phyloP scores from a whole-genome alignment of 2,888 invertebrate species.

The Philaethria dido region DNA sequence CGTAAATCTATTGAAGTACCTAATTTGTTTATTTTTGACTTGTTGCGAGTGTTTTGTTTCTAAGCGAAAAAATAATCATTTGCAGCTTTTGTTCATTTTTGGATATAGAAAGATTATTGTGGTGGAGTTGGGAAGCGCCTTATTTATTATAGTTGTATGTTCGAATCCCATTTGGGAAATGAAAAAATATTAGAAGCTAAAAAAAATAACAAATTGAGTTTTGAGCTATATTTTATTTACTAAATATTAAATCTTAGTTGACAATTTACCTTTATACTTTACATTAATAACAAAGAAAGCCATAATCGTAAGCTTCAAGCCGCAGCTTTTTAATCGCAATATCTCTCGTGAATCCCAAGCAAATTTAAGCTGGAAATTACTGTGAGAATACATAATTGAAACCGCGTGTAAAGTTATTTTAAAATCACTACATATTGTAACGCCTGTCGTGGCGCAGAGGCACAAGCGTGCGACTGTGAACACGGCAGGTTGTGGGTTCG shows the following conservation, averaged over 20 bases:
- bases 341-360: neutral
- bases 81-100: neutral
- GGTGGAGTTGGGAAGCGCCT: no score
- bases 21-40: slow-evolving; percentile 12
- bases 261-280: neutral
- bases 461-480: no score
- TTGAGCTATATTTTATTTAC: neutral
- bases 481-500: no score
- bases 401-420: slow-evolving; percentile 6
- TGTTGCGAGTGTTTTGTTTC: slow-evolving; percentile 12
- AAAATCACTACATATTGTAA: neutral
- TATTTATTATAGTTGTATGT: no score
- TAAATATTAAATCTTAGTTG: neutral
- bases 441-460: no score
- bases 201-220: no score
- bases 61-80: neutral
- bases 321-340: slow-evolving; percentile 15
- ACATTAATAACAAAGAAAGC: neutral
- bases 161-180: no score
- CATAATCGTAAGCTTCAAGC: slow-evolving; percentile 2
- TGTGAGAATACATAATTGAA: neutral
- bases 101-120: no score
- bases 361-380: neutral
- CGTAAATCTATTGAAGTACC: slow-evolving; percentile 16
- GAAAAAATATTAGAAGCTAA: no score